A percentile compares a stretch with the other conserved stretches of the same genome.
Conservation (phyloP, 2,797 vertebrate genomes). For the Monodelphis domestica region DNA sequence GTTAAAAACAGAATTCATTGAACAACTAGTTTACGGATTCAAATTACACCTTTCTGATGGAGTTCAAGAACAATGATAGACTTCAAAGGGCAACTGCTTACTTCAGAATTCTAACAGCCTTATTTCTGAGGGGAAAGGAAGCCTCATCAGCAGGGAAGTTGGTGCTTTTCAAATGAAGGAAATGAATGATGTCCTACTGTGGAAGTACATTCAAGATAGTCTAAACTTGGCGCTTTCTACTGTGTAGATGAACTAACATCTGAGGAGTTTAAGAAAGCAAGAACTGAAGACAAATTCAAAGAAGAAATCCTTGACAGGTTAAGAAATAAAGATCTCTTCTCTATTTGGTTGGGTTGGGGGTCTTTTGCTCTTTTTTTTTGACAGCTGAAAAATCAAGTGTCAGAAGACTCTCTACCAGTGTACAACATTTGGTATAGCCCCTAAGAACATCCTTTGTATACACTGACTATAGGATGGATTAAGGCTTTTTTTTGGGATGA, state of each 20-base stretch:
- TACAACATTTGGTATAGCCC: neutral
- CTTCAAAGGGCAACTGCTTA: neutral
- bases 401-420: neutral
- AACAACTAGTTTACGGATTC: neutral
- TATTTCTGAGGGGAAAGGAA: neutral
- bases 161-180: neutral
- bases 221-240: rapidly evolving
- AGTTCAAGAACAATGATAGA: neutral
- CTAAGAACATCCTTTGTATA: neutral
- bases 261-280: neutral
- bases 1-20: neutral
- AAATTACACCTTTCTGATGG: neutral
- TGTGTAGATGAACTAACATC: neutral
- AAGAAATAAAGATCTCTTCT: neutral
- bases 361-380: neutral
- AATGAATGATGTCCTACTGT: neutral
- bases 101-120: neutral
- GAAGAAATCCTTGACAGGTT: neutral
- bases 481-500: neutral
- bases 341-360: neutral
- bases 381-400: neutral
- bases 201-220: neutral
- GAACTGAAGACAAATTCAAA: neutral
- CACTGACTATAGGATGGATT: neutral
- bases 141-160: neutral